Conservation (phyloP, 2,888 invertebrate species). For the Papilio protenor region DNA sequence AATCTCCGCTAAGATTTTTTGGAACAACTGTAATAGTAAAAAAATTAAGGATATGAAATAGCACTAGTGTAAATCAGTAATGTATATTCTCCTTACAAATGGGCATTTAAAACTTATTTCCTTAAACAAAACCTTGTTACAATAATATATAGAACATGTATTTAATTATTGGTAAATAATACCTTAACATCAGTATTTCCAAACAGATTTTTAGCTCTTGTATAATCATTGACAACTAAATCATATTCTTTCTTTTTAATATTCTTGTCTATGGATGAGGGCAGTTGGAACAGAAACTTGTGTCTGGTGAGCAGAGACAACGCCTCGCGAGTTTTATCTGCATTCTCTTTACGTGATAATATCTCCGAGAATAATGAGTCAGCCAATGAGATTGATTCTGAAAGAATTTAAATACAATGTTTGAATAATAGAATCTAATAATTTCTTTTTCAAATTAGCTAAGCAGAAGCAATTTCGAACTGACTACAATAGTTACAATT, state of each 20-base stretch:
- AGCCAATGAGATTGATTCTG: slow-evolving; percentile 95
- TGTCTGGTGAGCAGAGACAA: slow-evolving; percentile 96
- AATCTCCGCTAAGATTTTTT: slow-evolving; percentile 95
- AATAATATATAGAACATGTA: no score
- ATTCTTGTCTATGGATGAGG: slow-evolving; percentile 96
- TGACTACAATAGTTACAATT: no score
- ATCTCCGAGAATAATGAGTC: slow-evolving; percentile 97
- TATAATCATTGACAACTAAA: slow-evolving; percentile 98
- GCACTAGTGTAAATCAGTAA: background rate
- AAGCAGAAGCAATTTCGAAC: no score
- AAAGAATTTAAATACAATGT: slow-evolving; percentile 46
- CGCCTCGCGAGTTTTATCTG: slow-evolving; percentile 98
- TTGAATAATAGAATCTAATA: no score
- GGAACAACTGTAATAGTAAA: slow-evolving; percentile 86
- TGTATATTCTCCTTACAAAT: background rate
- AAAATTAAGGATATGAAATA: slow-evolving; percentile 36
- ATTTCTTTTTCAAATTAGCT: no score
- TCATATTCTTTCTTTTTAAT: slow-evolving; percentile 98
- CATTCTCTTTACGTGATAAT: slow-evolving; percentile 94
- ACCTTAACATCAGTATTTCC: slow-evolving; percentile 95
- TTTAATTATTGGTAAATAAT: slow-evolving; percentile 43
- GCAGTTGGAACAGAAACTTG: slow-evolving; percentile 97
- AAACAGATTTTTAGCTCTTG: slow-evolving; percentile 97
- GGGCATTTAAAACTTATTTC: no score
- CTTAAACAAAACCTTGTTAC: no score